phyloP scores from a whole-genome alignment of 2,888 invertebrate genomes.

The Heliothis peltigera region DNA sequence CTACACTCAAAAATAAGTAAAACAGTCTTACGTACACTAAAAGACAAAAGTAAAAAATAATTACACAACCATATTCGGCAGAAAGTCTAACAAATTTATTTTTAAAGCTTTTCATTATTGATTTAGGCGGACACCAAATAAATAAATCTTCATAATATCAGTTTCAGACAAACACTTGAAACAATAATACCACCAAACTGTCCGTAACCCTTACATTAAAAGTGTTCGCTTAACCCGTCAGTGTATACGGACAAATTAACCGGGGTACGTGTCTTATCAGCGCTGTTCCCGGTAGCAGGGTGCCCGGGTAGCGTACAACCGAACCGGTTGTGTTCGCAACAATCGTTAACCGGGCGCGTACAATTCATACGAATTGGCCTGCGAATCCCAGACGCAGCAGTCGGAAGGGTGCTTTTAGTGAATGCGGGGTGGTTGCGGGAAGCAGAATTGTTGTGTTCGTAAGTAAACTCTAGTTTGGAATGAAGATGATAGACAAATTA shows the following conservation, averaged over 20 bases:
- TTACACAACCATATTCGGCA: too few species aligned
- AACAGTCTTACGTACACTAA: too few species aligned
- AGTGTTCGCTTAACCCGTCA: conserved; percentile 45
- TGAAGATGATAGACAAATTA: too few species aligned
- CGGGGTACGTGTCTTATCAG: conserved; percentile 75
- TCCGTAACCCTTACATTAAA: conserved; percentile 50
- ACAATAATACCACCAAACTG: conserved; percentile 44
- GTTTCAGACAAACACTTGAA: conserved; percentile 34
- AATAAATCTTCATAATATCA: background rate
- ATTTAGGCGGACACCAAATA: background rate
- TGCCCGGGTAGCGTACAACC: conserved; percentile 56
- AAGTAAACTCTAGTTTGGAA: too few species aligned
- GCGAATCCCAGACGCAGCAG: conserved; percentile 75
- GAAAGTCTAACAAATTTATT: too few species aligned
- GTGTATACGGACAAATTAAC: conserved; percentile 65
- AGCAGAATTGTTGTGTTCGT: background rate
- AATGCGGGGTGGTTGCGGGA: conserved; percentile 12
- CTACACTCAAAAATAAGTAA: too few species aligned
- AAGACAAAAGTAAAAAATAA: too few species aligned
- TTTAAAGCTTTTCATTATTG: background rate
- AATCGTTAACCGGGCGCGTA: conserved; percentile 73
- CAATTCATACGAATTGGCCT: conserved; percentile 79
- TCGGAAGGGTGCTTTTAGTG: conserved; percentile 45
- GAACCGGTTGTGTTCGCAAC: conserved; percentile 69
- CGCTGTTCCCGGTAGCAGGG: conserved; percentile 66